Base-by-base conservation (phyloP, 2,888 invertebrate genomes). In the Ethmia dodecea region DNA sequence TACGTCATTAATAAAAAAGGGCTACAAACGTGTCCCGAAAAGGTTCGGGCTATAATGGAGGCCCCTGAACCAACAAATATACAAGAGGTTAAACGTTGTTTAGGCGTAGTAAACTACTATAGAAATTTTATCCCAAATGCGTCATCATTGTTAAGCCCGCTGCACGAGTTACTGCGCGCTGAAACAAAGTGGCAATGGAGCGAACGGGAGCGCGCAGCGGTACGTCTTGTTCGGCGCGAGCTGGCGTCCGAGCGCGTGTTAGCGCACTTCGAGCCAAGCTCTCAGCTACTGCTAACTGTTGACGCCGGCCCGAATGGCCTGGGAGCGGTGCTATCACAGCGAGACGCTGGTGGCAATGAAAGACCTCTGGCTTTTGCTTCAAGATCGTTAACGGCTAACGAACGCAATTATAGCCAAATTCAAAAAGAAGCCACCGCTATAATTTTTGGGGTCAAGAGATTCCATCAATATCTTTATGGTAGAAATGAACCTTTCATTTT, bases 61-160 rank as follows among this genome's bases (percentile, higher is more conserved):
- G 47, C 51, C 1, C 42, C 44, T 0, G 29, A 13, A 1, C 60
- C 55, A 0, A 39, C 28, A 1, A 51, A 41, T 15, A 38, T 46
- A 1, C 20, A 20, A 2, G 44, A 47, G 18, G 31, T 54, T 4
- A 47, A 55, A 33, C 28, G 46, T 10, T 55, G 53, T 37, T 29
- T 55, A 29, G 51, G 51, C 1, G 8, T 53, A 1, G 31, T 44
- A 2, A 51, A 51, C 35, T 52, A 45, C 33, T 51, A 45, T 27
- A 24, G 42, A 5, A 41, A 38, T 33, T 48, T 47, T 26, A 33
- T 47, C 3, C 47, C 45, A 1, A 36, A 42, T 14, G 46, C 45
- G 8, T 41, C 46, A 0, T 14, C 33, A 0, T 11, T 48, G 6
- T 18, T 49, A 5, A 37, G 24, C 14, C 45, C 51, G 0, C 32